A percentile compares a stretch with the other conserved stretches of the same genome.
Evolutionary conservation across 2,888 invertebrate species (phyloP).

Genomic region (Cartodere bifasciata): DNA sequence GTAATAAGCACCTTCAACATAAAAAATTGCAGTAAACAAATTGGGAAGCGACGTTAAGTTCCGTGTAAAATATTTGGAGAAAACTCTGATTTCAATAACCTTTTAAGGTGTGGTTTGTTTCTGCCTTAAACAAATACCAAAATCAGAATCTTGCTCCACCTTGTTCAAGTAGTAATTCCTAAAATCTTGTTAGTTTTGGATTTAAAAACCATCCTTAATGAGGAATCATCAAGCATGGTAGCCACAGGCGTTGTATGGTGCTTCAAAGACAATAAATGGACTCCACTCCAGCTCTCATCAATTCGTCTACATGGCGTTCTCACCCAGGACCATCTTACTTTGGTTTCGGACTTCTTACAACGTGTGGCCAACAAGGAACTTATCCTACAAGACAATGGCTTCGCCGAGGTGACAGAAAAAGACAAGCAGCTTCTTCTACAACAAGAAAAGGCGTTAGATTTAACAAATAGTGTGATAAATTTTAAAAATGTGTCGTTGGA

Average conservation of each 20-base stretch:
- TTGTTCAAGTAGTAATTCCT: conserved; percentile 3
- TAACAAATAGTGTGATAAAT: conserved; percentile 25
- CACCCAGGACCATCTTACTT: conserved; percentile 52
- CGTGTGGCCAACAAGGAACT: conserved; percentile 51
- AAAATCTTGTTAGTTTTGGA: too few relatives aligned
- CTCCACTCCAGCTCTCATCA: conserved; percentile 53
- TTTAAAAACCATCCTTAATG: conserved; percentile 21
- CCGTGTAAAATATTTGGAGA: too few relatives aligned
- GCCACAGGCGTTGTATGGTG: conserved; percentile 53
- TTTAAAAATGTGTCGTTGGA: conserved; percentile 15
- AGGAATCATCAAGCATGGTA: conserved; percentile 40
- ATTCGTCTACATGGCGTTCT: conserved; percentile 52
- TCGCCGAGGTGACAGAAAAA: conserved; percentile 32
- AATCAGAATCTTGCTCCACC: too few relatives aligned
- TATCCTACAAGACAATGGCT: conserved; percentile 40
- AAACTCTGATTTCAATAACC: too few relatives aligned
- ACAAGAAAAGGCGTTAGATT: conserved; percentile 14
- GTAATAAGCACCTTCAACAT: too few relatives aligned
- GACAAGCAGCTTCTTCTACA: conserved; percentile 29
- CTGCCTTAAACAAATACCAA: background rate
- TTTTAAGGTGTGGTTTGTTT: background rate
- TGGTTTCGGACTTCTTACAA: conserved; percentile 50
- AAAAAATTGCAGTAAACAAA: too few relatives aligned
- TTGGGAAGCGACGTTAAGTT: too few relatives aligned
- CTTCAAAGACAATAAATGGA: conserved; percentile 53